phyloP scores from a whole-genome alignment of 2,888 invertebrate genomes.

The Meandrusa payeni region DNA sequence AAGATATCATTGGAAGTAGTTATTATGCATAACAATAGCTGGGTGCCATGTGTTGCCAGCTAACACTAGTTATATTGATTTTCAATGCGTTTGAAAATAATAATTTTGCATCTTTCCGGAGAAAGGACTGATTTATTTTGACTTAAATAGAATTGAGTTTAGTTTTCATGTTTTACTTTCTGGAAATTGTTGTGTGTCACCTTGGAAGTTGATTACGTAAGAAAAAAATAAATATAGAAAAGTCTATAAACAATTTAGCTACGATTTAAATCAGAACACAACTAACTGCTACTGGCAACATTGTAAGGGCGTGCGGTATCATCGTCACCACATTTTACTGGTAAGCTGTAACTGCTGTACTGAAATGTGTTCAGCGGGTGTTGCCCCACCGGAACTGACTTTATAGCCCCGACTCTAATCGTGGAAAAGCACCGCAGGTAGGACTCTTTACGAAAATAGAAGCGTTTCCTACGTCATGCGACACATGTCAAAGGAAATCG shows the following conservation, averaged over 20 bases:
- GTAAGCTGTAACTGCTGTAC: constrained; percentile 29
- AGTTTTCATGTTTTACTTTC: too few relatives aligned
- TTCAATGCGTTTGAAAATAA: too few relatives aligned
- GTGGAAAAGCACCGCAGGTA: constrained; percentile 56
- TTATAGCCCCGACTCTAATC: constrained; percentile 46
- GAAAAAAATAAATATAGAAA: too few relatives aligned
- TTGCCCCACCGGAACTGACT: constrained; percentile 48
- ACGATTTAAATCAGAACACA: constrained; percentile 1
- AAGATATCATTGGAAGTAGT: too few relatives aligned
- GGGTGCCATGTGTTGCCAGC: too few relatives aligned
- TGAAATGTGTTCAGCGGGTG: constrained; percentile 40
- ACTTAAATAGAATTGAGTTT: too few relatives aligned
- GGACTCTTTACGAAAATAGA: constrained; percentile 53
- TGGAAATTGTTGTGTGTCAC: too few relatives aligned
- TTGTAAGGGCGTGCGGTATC: constrained; percentile 1
- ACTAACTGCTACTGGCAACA: constrained; percentile 6
- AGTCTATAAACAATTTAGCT: constrained; percentile 1
- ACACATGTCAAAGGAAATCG: constrained; percentile 29
- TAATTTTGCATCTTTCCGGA: too few relatives aligned
- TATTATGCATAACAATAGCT: too few relatives aligned
- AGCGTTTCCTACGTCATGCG: constrained; percentile 56
- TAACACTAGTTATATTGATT: too few relatives aligned
- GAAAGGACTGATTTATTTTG: too few relatives aligned
- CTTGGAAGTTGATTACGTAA: too few relatives aligned
- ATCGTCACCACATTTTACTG: constrained; percentile 24